Evolutionary conservation across 2,113 vertebrate species (phyloP).

Genomic region (Mystacornis crossleyi): DNA sequence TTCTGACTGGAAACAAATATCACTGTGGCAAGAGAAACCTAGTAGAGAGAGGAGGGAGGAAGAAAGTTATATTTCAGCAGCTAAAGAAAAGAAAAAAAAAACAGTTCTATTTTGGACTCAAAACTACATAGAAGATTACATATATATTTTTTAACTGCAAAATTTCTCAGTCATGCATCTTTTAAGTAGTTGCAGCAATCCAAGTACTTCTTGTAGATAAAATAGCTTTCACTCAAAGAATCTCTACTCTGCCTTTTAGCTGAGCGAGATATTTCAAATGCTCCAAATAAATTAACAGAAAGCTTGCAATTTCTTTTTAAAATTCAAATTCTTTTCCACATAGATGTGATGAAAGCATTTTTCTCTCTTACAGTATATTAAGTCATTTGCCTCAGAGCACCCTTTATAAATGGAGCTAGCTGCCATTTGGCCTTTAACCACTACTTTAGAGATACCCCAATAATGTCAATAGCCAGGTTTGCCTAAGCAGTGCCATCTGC

Average conservation of each 20-base stretch:
- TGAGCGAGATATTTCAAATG: neutral
- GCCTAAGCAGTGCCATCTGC: conserved; percentile 49
- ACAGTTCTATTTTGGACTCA: neutral
- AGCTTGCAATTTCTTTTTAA: neutral
- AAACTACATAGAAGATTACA: neutral
- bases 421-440: neutral
- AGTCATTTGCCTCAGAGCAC: neutral
- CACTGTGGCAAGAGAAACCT: conserved; percentile 97
- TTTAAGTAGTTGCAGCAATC: neutral
- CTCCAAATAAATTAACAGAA: neutral
- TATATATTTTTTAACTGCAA: neutral
- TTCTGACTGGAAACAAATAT: conserved; percentile 98
- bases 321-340: neutral
- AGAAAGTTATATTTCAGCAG: neutral
- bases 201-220: neutral
- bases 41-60: neutral
- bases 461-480: neutral
- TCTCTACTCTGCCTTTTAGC: neutral
- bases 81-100: neutral
- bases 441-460: neutral
- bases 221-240: neutral
- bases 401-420: neutral
- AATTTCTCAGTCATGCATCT: neutral
- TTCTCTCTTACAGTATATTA: neutral
- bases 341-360: neutral